Conservation (phyloP, 2,113 vertebrate species). For the Strix uralensis region DNA sequence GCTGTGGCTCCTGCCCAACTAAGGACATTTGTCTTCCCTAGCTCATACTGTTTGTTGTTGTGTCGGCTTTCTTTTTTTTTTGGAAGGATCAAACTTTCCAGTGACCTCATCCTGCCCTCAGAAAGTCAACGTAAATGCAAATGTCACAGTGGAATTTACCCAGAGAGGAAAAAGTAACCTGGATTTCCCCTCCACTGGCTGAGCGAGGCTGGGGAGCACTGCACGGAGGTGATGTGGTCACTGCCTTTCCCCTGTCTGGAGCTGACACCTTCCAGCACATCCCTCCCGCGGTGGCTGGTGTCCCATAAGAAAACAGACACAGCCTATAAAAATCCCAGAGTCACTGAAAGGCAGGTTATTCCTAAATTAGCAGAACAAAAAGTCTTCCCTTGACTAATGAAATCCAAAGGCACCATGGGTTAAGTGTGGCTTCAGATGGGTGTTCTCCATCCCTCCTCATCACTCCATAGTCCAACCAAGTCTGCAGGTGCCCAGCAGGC, state of each 20-base stretch:
- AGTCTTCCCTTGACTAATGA: neutral
- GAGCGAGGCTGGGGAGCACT: neutral
- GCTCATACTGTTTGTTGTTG: neutral
- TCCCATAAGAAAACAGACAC: neutral
- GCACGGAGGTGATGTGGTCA: neutral
- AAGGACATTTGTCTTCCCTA: neutral
- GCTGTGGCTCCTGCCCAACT: neutral
- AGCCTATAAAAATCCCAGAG: neutral
- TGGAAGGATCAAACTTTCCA: neutral
- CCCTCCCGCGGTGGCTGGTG: neutral
- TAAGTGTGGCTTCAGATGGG: neutral
- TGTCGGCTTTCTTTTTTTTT: neutral
- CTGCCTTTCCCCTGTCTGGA: neutral
- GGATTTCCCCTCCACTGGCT: neutral
- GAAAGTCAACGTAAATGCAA: neutral
- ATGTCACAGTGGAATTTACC: slow-evolving; percentile 44
- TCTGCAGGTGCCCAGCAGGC: neutral
- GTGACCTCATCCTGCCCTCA: slow-evolving; percentile 21
- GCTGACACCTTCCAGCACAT: neutral
- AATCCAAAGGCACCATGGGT: neutral
- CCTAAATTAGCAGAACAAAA: neutral
- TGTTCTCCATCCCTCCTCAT: neutral
- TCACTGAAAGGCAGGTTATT: neutral
- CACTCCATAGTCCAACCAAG: neutral
- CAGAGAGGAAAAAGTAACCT: neutral